Evolutionary conservation across 2,888 invertebrate genomes (phyloP).

Genomic region (Alsophila aescularia): DNA sequence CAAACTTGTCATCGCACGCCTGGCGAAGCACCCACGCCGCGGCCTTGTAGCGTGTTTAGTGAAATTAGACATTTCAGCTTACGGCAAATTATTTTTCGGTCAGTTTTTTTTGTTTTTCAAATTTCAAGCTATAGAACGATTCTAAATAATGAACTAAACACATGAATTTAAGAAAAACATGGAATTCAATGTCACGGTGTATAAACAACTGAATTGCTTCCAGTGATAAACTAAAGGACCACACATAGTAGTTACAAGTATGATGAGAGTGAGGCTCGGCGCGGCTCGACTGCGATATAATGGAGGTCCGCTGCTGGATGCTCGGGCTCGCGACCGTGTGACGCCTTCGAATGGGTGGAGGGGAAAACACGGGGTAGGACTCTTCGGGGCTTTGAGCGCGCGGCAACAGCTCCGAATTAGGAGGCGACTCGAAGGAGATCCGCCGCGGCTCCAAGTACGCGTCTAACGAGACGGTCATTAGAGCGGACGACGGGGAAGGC

Average conservation of each 20-base stretch:
- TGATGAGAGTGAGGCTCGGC: slow-evolving; percentile 92
- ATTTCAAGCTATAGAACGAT: too few relatives aligned
- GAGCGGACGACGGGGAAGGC: slow-evolving; percentile 93
- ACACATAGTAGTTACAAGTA: slow-evolving; percentile 89
- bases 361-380: slow-evolving; percentile 93
- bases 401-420: slow-evolving; percentile 88
- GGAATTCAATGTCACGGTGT: slow-evolving; percentile 14
- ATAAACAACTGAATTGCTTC: slow-evolving; percentile 8
- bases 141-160: too few relatives aligned
- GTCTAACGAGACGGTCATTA: slow-evolving; percentile 93
- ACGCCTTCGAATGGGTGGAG: slow-evolving; percentile 90
- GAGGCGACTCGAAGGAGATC: slow-evolving; percentile 92
- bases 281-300: slow-evolving; percentile 90
- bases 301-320: slow-evolving; percentile 88
- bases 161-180: too few relatives aligned
- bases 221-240: slow-evolving; percentile 17
- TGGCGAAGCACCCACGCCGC: too few relatives aligned
- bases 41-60: too few relatives aligned
- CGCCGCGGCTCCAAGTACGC: slow-evolving; percentile 93
- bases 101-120: too few relatives aligned
- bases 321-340: slow-evolving; percentile 80
- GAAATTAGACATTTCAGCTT: too few relatives aligned
- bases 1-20: too few relatives aligned
- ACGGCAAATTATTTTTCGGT: too few relatives aligned
- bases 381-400: slow-evolving; percentile 90